Conservation (phyloP, 2,888 invertebrate genomes). For the Shargacucullia verbasci region DNA sequence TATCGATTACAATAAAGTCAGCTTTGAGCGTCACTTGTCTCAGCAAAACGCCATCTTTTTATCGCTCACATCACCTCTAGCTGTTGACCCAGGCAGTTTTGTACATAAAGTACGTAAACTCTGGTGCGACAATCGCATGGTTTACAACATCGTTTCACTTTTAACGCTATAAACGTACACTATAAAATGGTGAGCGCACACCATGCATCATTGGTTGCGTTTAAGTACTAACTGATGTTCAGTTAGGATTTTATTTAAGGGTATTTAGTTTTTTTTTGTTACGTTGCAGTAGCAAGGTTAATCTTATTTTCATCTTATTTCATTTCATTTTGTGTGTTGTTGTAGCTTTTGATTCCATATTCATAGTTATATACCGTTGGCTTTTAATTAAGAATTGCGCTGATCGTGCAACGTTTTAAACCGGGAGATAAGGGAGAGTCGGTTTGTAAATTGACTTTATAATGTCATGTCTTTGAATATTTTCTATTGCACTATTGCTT, state of each 20-base stretch:
- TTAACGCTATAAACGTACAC: slow-evolving; percentile 74
- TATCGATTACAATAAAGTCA: slow-evolving; percentile 6
- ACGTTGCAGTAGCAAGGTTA: neutral
- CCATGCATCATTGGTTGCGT: slow-evolving; percentile 67
- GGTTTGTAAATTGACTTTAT: no score
- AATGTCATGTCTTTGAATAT: no score
- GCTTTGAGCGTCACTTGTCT: slow-evolving; percentile 17
- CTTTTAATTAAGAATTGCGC: no score
- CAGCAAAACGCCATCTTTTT: slow-evolving; percentile 47
- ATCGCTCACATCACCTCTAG: slow-evolving; percentile 55
- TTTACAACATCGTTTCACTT: slow-evolving; percentile 80
- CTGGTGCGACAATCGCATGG: slow-evolving; percentile 72
- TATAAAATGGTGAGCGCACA: slow-evolving; percentile 71
- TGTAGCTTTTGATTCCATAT: no score
- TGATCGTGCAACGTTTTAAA: no score
- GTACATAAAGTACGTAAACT: slow-evolving; percentile 61
- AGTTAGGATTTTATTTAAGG: slow-evolving; percentile 43
- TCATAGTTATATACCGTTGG: no score
- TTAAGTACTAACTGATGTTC: slow-evolving; percentile 55
- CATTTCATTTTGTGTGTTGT: no score
- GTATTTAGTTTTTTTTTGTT: slow-evolving; percentile 20
- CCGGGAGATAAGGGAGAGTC: no score
- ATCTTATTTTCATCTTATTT: no score
- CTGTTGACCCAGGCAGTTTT: slow-evolving; percentile 60
- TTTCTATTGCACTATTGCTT: no score